Percentiles rank a stretch among this genome's conserved stretches.
Evolutionary conservation across 2,797 vertebrate genomes (phyloP).

Genomic region (Alosa sapidissima): DNA sequence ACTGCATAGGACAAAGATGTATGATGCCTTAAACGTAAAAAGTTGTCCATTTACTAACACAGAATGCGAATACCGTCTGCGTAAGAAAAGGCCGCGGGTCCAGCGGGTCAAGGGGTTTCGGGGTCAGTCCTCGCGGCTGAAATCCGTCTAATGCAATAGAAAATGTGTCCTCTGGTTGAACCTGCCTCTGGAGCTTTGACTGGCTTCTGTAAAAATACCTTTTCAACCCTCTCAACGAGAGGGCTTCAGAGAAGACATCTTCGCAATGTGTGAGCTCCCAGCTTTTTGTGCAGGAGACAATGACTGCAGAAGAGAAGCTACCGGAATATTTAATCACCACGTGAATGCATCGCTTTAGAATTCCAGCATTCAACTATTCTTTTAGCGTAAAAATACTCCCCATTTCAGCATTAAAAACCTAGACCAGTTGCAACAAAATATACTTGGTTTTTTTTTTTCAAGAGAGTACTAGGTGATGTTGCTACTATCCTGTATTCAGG

Average conservation of each 20-base stretch:
- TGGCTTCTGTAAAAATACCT: conserved; percentile 96
- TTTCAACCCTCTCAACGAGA: conserved; percentile 89
- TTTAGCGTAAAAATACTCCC: conserved; percentile 34
- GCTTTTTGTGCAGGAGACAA: conserved; percentile 90
- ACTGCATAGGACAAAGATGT: conserved; percentile 15
- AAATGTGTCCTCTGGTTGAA: conserved; percentile 98
- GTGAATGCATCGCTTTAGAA: conserved; percentile 65
- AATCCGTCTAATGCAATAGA: conserved; percentile 91
- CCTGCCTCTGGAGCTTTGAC: conserved; percentile 93
- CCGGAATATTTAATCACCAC: conserved; percentile 81
- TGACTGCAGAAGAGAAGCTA: conserved; percentile 85
- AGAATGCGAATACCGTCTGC: conserved; percentile 76
- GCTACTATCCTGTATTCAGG: conserved; percentile 36
- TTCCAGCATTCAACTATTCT: conserved; percentile 53
- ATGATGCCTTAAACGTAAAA: conserved; percentile 10
- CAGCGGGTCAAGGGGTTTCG: conserved; percentile 95
- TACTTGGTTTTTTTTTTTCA: conserved; percentile 35
- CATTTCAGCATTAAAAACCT: conserved; percentile 29
- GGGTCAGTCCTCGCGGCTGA: conserved; percentile 97
- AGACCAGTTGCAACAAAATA: conserved; percentile 39
- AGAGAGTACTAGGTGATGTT: conserved; percentile 39
- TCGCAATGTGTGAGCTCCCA: conserved; percentile 82
- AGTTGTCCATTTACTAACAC: conserved; percentile 60
- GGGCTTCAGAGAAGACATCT: conserved; percentile 86
- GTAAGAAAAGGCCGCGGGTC: conserved; percentile 84